These are phyloP conservation scores for Aleiodes leptofemur DNA, from an alignment of 2,888 invertebrate genomes.

Conservation along the genomic window DNA sequence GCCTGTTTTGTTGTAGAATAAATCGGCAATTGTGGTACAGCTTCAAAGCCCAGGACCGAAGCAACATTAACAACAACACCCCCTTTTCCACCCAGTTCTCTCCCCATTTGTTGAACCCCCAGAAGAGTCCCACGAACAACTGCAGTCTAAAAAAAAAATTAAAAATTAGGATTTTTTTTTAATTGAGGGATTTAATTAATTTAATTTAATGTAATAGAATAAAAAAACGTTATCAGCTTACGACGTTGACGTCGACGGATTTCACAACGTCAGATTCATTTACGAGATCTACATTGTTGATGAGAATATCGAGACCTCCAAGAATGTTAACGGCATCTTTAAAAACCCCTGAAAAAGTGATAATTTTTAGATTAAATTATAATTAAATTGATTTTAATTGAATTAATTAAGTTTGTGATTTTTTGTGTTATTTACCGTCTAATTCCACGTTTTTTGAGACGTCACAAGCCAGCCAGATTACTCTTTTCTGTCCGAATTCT, in stretches of 20 bases:
- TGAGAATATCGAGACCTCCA: conserved; percentile 78
- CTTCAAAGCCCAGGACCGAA: conserved; percentile 78
- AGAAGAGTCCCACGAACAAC: conserved; percentile 73
- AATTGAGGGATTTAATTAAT: conserved; percentile 52
- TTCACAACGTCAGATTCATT: conserved; percentile 66
- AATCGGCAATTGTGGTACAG: conserved; percentile 77
- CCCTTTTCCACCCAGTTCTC: conserved; percentile 76
- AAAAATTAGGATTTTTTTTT: conserved; percentile 23
- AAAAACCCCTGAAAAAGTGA: conserved; percentile 72
- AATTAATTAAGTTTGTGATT: neutral
- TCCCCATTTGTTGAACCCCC: conserved; percentile 75
- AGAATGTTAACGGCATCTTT: conserved; percentile 74
- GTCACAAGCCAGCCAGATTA: conserved; percentile 66
- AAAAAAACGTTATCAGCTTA: conserved; percentile 58
- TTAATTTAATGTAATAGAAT: neutral
- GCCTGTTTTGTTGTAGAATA: conserved; percentile 79
- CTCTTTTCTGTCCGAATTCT: conserved; percentile 67
- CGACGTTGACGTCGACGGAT: conserved; percentile 71
- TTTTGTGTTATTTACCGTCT: conserved; percentile 60
- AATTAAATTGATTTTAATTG: conserved; percentile 1
- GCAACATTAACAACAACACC: conserved; percentile 82
- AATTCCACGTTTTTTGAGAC: conserved; percentile 66
- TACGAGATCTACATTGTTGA: conserved; percentile 72
- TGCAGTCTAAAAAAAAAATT: conserved; percentile 69
- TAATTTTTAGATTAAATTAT: neutral